These are phyloP conservation scores for Eristalis tenax DNA, from an alignment of 2,888 invertebrate species.

Conservation along the genomic window DNA sequence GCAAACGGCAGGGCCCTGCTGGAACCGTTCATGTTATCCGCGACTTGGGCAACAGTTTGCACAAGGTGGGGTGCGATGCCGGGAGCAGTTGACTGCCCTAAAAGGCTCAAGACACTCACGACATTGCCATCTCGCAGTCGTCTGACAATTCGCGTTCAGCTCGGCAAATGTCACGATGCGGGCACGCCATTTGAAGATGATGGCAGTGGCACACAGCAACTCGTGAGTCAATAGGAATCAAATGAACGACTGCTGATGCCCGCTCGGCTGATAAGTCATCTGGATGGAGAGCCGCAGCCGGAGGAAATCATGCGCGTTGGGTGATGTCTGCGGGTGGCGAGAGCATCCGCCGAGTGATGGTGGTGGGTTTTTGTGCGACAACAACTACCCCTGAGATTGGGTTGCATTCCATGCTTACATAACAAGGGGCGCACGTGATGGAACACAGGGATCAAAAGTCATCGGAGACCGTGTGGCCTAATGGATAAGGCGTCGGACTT, in stretches of 20 bases:
- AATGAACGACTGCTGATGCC: background rate
- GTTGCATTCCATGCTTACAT: slow-evolving; percentile 44
- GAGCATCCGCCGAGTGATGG: background rate
- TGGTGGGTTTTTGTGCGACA: slow-evolving; percentile 1
- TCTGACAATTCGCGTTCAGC: background rate
- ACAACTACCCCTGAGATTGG: slow-evolving; percentile 8
- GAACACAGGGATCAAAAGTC: background rate
- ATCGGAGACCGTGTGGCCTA: slow-evolving; percentile 81
- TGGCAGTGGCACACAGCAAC: background rate
- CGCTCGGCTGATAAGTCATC: background rate
- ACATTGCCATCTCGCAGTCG: slow-evolving; percentile 15
- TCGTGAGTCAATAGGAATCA: background rate
- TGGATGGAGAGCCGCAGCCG: background rate
- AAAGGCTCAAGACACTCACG: slow-evolving; percentile 38
- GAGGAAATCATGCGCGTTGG: background rate
- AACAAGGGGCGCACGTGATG: slow-evolving; percentile 27
- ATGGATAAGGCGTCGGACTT: slow-evolving; percentile 82
- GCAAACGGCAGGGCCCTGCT: background rate
- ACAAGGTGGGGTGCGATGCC: background rate
- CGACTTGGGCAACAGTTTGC: slow-evolving; percentile 58
- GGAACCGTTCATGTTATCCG: slow-evolving; percentile 40
- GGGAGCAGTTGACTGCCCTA: slow-evolving; percentile 23
- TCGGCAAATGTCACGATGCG: slow-evolving; percentile 27
- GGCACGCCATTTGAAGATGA: background rate
- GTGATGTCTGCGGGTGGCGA: background rate